phyloP scores from a whole-genome alignment of 2,113 vertebrate species.

The Apeltes quadracus region DNA sequence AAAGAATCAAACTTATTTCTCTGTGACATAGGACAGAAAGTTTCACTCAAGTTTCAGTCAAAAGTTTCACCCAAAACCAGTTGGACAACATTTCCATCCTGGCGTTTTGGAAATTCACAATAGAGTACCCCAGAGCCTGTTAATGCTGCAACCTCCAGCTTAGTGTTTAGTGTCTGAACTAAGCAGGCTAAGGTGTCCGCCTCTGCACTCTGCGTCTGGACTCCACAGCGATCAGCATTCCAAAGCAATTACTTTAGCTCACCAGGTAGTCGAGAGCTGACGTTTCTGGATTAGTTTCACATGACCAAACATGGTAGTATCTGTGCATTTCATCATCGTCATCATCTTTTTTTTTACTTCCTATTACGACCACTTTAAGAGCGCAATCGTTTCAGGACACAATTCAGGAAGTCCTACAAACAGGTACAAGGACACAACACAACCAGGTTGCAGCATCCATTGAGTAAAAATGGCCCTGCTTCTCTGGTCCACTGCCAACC shows the following conservation, averaged over 20 bases:
- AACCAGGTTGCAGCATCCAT: neutral
- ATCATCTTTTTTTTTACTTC: neutral
- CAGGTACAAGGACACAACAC: neutral
- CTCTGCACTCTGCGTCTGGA: conserved; percentile 36
- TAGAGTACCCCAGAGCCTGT: neutral
- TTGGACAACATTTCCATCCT: conserved; percentile 42
- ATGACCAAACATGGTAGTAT: neutral
- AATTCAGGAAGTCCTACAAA: neutral
- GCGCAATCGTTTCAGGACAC: neutral
- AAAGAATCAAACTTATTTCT: conserved; percentile 50
- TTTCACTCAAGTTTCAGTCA: conserved; percentile 60
- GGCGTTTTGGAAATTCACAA: conserved; percentile 60
- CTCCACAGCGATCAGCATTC: conserved; percentile 72
- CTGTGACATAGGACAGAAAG: conserved; percentile 31
- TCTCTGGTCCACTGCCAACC: no score
- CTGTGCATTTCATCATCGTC: neutral
- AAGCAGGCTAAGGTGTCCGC: conserved; percentile 38
- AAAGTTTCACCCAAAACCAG: no score
- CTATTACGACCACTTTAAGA: neutral
- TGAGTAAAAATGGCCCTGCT: no score
- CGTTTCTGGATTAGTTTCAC: conserved; percentile 61
- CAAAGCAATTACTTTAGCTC: conserved; percentile 67
- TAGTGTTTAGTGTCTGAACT: neutral
- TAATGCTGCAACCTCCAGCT: conserved; percentile 18
- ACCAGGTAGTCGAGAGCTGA: conserved; percentile 62